phyloP scores from a whole-genome alignment of 2,113 vertebrate genomes.

The Pituophis catenifer region DNA sequence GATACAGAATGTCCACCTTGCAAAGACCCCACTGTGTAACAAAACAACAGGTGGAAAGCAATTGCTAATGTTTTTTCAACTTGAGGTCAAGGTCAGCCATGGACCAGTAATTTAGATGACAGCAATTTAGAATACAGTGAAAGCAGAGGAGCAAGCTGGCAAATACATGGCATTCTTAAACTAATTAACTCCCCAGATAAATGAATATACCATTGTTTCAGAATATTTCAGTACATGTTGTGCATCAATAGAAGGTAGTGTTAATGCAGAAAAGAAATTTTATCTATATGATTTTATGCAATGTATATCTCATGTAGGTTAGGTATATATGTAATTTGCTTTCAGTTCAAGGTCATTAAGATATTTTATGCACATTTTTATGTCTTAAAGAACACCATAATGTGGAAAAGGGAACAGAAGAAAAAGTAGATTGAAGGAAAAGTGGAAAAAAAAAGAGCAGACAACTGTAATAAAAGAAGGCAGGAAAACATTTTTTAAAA shows the following conservation, averaged over 20 bases:
- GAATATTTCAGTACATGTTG: not conserved
- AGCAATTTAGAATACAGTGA: not conserved
- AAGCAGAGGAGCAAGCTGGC: conserved; percentile 9
- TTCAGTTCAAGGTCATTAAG: not conserved
- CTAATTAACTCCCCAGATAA: conserved; percentile 22
- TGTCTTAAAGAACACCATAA: not conserved
- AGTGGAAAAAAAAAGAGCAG: not conserved
- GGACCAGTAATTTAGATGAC: not conserved
- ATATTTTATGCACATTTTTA: not conserved
- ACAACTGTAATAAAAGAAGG: not conserved
- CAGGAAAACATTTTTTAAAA: not conserved
- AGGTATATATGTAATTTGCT: not conserved
- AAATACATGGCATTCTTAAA: conserved; percentile 6
- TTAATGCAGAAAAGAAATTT: conserved; percentile 8
- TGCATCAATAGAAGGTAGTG: not conserved
- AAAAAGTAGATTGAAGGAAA: not conserved
- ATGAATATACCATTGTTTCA: conserved; percentile 11
- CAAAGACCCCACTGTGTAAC: not conserved
- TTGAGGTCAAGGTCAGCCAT: not conserved
- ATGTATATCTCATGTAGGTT: not conserved
- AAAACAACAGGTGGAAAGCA: not conserved
- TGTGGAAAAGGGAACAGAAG: not conserved
- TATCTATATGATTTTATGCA: not conserved
- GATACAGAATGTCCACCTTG: not conserved
- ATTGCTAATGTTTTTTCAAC: not conserved